These are phyloP conservation scores for Parotia lawesii DNA, from an alignment of 2,113 vertebrate species.

Conservation along the genomic window DNA sequence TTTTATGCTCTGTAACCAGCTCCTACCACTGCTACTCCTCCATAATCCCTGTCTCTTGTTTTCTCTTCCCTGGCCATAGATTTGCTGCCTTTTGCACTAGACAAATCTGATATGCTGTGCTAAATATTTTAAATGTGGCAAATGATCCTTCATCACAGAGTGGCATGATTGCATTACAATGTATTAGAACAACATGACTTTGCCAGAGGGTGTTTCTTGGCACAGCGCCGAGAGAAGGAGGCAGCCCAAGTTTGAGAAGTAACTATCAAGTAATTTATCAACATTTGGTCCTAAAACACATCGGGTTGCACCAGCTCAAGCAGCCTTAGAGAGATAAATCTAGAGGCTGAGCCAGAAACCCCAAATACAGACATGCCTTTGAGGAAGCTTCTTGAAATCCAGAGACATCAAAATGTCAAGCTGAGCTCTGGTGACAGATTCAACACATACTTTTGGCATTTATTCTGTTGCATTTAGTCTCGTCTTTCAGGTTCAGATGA, in stretches of 20 bases:
- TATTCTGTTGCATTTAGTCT: constrained; percentile 17
- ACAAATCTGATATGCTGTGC: background rate
- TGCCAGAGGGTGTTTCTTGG: constrained; percentile 47
- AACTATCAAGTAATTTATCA: constrained; percentile 35
- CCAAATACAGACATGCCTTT: background rate
- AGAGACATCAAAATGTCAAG: constrained; percentile 9
- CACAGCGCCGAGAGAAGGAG: background rate
- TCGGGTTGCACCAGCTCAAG: background rate
- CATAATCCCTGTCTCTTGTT: background rate
- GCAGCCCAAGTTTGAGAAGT: background rate
- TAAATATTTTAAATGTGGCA: constrained; percentile 46
- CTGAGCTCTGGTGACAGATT: background rate
- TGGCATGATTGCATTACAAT: constrained; percentile 15
- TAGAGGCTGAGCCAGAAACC: background rate
- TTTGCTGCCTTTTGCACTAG: constrained; percentile 17
- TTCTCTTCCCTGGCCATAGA: background rate
- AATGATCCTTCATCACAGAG: background rate
- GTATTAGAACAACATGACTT: constrained; percentile 45
- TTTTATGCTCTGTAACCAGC: background rate
- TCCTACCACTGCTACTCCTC: background rate
- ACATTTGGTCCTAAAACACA: background rate
- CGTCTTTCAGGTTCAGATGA: background rate
- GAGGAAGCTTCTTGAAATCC: background rate
- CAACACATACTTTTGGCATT: background rate
- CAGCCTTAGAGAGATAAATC: background rate